These are phyloP conservation scores for Protomyctophum bolini DNA, from an alignment of 2,113 vertebrate species.

Conservation along the genomic window DNA sequence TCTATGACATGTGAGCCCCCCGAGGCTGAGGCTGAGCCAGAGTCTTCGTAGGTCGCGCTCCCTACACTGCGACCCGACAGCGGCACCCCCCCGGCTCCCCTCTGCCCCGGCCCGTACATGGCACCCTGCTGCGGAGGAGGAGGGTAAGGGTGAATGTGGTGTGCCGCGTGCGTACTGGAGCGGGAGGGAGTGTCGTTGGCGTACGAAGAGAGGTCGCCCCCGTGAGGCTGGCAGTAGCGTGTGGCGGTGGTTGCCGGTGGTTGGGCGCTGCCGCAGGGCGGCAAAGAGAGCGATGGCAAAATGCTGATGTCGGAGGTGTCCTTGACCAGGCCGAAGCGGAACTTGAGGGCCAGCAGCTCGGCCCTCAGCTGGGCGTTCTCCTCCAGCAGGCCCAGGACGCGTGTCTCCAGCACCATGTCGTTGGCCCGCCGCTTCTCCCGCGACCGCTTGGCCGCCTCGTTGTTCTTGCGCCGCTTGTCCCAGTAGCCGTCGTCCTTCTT, in stretches of 20 bases:
- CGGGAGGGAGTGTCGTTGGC: background rate
- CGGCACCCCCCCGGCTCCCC: background rate
- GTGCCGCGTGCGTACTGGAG: background rate
- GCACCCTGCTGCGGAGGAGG: conserved; percentile 16
- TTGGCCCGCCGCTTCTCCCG: conserved; percentile 81
- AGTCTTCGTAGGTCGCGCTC: conserved; percentile 70
- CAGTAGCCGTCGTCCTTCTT: conserved; percentile 85
- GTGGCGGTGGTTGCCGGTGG: conserved; percentile 11
- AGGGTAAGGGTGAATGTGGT: conserved; percentile 10
- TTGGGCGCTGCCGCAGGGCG: conserved; percentile 1
- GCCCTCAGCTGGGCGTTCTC: conserved; percentile 84
- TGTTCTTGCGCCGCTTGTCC: conserved; percentile 86
- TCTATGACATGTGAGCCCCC: conserved; percentile 66
- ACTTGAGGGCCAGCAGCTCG: conserved; percentile 81
- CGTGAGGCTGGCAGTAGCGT: conserved; percentile 50
- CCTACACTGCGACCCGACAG: conserved; percentile 25
- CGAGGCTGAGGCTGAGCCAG: conserved; percentile 70
- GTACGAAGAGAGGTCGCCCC: conserved; percentile 18
- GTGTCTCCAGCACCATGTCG: conserved; percentile 80
- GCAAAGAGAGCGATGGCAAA: conserved; percentile 42
- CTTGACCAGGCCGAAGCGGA: conserved; percentile 81
- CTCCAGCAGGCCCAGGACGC: conserved; percentile 80
- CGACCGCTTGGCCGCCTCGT: conserved; percentile 84
- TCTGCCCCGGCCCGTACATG: background rate
- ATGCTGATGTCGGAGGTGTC: conserved; percentile 69